phyloP scores from a whole-genome alignment of 1,140 invertebrate species.

The Zaprionus nigranus region DNA sequence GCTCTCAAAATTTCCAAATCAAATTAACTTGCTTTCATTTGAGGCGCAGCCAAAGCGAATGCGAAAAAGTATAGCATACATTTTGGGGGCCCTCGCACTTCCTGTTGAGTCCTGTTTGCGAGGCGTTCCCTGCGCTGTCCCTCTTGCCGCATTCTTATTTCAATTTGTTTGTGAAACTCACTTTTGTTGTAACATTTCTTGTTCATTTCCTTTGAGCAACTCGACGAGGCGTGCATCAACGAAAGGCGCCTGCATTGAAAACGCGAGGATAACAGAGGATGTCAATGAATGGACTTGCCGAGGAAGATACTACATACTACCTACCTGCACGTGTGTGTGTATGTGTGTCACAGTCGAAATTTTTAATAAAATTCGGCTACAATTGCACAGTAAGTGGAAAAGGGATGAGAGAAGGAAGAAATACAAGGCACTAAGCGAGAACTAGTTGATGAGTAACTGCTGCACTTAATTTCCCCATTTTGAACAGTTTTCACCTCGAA shows the following conservation, averaged over 20 bases:
- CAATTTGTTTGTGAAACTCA: constrained; percentile 60
- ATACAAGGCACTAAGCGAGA: neutral
- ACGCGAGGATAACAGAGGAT: constrained; percentile 14
- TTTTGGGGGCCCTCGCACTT: constrained; percentile 28
- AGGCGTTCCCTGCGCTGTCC: neutral
- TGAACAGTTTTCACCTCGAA: neutral
- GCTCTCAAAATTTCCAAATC: constrained; percentile 68
- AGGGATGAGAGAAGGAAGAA: neutral
- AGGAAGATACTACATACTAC: neutral
- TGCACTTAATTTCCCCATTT: neutral
- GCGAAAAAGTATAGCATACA: constrained; percentile 30
- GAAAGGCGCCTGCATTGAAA: constrained; percentile 33
- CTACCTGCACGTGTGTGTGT: neutral
- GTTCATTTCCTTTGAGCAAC: constrained; percentile 73
- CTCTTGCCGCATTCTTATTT: constrained; percentile 29
- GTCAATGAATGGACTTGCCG: neutral
- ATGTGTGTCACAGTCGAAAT: constrained; percentile 24
- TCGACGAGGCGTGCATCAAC: constrained; percentile 38
- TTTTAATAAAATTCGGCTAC: constrained; percentile 57
- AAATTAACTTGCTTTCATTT: constrained; percentile 78
- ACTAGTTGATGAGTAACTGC: too few species aligned
- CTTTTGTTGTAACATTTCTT: constrained; percentile 66
- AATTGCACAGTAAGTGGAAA: constrained; percentile 23
- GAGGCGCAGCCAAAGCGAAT: constrained; percentile 38
- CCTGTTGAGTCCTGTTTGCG: constrained; percentile 23